These are phyloP conservation scores for Cinclus cinclus DNA, from an alignment of 2,113 vertebrate species.

Conservation along the genomic window DNA sequence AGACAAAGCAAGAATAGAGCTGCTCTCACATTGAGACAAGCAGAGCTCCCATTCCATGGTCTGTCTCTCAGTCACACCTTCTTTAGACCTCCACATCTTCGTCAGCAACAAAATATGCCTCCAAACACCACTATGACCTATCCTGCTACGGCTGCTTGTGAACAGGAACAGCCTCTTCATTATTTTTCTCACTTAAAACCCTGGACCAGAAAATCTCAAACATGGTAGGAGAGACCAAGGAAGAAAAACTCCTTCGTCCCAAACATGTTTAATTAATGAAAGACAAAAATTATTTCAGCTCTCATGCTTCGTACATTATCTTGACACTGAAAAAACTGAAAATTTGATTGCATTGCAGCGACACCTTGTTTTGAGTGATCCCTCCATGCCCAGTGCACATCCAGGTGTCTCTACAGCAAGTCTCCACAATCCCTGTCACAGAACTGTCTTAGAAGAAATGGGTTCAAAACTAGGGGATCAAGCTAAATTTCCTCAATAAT, in stretches of 20 bases:
- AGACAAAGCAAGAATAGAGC: constrained; percentile 46
- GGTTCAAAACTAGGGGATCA: neutral
- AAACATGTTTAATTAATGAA: neutral
- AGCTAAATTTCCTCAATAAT: constrained; percentile 19
- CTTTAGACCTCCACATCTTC: neutral
- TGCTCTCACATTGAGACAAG: neutral
- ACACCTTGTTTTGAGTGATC: neutral
- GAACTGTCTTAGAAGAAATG: neutral
- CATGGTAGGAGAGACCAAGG: neutral
- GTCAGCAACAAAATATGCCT: constrained; percentile 20
- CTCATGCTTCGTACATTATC: neutral
- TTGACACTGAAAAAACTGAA: neutral
- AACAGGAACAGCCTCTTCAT: neutral
- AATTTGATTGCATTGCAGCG: neutral
- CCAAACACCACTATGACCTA: neutral
- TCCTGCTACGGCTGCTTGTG: neutral
- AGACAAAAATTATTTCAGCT: constrained; percentile 3
- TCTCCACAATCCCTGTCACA: neutral
- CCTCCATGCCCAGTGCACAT: accelerated
- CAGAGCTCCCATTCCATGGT: neutral
- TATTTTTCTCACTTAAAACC: neutral
- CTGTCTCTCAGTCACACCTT: neutral
- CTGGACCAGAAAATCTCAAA: constrained; percentile 1
- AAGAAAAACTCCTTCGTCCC: neutral
- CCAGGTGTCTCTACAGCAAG: neutral